Conservation (phyloP, 2,113 vertebrate species). For the Machaerirhynchus nigripectus region DNA sequence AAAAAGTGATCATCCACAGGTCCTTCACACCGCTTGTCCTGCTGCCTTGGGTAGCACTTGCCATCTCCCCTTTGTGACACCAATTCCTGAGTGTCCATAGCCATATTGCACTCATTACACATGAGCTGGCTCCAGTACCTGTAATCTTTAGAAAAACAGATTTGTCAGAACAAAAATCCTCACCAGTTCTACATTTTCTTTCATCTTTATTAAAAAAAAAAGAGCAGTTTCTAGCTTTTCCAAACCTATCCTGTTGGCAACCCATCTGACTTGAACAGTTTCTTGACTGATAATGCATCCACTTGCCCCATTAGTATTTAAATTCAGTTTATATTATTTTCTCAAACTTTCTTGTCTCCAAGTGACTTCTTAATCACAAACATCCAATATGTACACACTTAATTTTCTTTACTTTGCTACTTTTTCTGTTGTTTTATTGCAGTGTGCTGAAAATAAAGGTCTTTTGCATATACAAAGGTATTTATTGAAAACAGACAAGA, state of each 20-base stretch:
- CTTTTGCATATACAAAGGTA: not conserved
- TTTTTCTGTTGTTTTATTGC: not conserved
- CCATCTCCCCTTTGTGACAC: slow-evolving; percentile 52
- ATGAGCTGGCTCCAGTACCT: slow-evolving; percentile 72
- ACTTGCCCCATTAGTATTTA: not conserved
- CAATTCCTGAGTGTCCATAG: slow-evolving; percentile 72
- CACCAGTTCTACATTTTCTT: not conserved
- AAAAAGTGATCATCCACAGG: slow-evolving; percentile 73
- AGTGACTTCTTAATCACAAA: not conserved
- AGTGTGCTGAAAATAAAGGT: not conserved
- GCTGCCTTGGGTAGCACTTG: slow-evolving; percentile 63
- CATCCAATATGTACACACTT: not conserved
- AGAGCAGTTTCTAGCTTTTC: not conserved
- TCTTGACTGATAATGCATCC: not conserved
- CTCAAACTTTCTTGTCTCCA: not conserved
- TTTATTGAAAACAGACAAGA: not conserved
- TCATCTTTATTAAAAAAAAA: not conserved
- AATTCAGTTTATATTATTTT: not conserved
- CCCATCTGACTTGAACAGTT: not conserved
- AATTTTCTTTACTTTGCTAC: not conserved
- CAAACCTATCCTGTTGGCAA: not conserved
- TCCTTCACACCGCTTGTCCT: slow-evolving; percentile 66
- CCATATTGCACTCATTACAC: slow-evolving; percentile 80
- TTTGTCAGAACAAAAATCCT: not conserved
- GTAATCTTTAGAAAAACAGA: not conserved